Evolutionary conservation across 2,797 vertebrate species (phyloP).

Genomic region (Strix occidentalis): DNA sequence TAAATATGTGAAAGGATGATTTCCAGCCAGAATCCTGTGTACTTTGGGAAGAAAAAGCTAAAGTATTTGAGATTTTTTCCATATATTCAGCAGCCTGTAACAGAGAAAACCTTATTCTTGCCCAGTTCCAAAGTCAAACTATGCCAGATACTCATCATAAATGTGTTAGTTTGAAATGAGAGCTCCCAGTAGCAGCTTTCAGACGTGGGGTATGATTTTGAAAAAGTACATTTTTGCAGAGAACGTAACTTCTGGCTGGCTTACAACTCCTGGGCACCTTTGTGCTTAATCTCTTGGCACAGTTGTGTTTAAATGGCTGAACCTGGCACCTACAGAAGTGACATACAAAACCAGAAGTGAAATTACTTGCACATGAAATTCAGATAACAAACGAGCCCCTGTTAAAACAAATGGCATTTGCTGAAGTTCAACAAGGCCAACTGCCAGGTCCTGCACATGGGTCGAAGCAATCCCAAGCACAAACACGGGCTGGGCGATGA

Average conservation of each 20-base stretch:
- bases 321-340: background rate
- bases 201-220: background rate
- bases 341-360: background rate
- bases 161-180: background rate
- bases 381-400: background rate
- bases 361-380: background rate
- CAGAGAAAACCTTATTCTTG: conserved; percentile 6
- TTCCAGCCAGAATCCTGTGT: conserved; percentile 4
- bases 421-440: too few relatives aligned
- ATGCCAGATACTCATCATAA: background rate
- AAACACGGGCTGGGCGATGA: too few relatives aligned
- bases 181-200: background rate
- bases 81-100: background rate
- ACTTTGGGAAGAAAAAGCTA: background rate
- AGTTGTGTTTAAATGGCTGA: background rate
- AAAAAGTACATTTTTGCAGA: background rate
- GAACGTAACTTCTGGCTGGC: background rate
- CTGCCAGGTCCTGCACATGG: too few relatives aligned
- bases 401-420: background rate
- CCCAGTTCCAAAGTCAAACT: background rate
- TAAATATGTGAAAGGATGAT: background rate
- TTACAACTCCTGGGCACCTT: background rate
- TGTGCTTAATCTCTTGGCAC: background rate
- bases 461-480: too few relatives aligned
- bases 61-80: conserved; percentile 2